Evolutionary conservation across 2,797 vertebrate genomes (phyloP).

Genomic region (Eulemur mongoz): DNA sequence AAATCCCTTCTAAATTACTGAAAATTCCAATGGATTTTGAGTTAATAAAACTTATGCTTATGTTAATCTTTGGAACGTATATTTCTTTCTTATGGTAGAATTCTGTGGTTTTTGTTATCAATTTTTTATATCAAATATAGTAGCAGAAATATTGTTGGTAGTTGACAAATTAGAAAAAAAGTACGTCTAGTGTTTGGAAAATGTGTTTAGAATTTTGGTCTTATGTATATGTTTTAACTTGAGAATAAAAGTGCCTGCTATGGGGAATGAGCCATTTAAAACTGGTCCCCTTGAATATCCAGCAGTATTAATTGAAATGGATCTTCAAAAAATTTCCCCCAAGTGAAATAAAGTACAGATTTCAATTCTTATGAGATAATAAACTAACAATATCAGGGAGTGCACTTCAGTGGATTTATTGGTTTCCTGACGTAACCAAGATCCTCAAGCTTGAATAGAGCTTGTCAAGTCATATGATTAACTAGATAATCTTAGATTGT

Average conservation of each 20-base stretch:
- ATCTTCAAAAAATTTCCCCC: not conserved
- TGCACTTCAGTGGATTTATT: not conserved
- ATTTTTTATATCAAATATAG: not conserved
- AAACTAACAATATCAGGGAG: not conserved
- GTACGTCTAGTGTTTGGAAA: not conserved
- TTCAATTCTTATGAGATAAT: not conserved
- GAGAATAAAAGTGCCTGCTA: not conserved
- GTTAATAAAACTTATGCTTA: not conserved
- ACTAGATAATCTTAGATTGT: not conserved
- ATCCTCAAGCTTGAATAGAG: not conserved
- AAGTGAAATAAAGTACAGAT: slow-evolving; percentile 27
- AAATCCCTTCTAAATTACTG: not conserved
- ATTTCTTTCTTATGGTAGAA: not conserved
- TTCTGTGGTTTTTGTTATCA: not conserved
- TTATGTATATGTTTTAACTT: not conserved
- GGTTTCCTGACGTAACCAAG: slow-evolving; percentile 25
- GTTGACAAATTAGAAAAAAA: not conserved
- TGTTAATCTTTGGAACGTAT: not conserved
- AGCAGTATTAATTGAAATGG: not conserved
- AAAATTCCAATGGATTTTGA: not conserved
- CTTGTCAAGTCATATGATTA: not conserved
- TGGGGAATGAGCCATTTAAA: not conserved
- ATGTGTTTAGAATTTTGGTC: not conserved
- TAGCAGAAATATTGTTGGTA: not conserved
- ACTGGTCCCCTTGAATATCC: not conserved